Evolutionary conservation across 30 jellyfish, hydroid and myxozoan species (phyloP).

Genomic region (Nemopilema nomurai): DNA sequence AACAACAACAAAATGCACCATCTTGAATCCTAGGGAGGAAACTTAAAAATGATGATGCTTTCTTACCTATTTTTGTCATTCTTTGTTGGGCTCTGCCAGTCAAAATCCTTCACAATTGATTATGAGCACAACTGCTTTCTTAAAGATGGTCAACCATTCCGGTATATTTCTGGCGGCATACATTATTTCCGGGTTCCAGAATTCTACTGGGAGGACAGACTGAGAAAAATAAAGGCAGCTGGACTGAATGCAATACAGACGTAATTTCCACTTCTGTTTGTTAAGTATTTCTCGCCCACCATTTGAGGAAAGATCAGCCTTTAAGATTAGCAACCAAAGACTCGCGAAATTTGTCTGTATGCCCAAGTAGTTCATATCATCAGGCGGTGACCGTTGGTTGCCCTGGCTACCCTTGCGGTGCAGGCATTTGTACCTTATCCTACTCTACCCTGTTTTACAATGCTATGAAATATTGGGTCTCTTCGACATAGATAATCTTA

Average conservation of each 20-base stretch:
- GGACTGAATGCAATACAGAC: conserved; percentile 94
- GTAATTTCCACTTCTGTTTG: conserved; percentile 45
- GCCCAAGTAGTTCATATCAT: too few relatives aligned
- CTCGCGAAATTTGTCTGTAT: too few relatives aligned
- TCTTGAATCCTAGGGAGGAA: background rate
- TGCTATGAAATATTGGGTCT: too few relatives aligned
- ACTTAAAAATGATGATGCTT: background rate
- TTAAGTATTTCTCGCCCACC: background rate
- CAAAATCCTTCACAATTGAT: conserved; percentile 79
- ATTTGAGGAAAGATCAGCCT: too few relatives aligned
- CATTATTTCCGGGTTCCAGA: conserved; percentile 93
- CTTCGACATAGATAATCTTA: too few relatives aligned
- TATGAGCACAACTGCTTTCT: conserved; percentile 75
- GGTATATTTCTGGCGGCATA: conserved; percentile 88
- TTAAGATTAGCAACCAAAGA: too few relatives aligned
- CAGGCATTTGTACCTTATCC: too few relatives aligned
- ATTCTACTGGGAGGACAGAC: conserved; percentile 87
- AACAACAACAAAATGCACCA: background rate
- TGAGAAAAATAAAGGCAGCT: conserved; percentile 79
- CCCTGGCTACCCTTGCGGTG: too few relatives aligned
- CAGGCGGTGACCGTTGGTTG: too few relatives aligned
- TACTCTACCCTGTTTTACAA: too few relatives aligned
- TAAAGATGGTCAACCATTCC: conserved; percentile 92
- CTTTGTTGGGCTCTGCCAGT: background rate
- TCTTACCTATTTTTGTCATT: background rate